These are phyloP conservation scores for Clupea harengus DNA, from an alignment of 2,113 vertebrate species.

Conservation along the genomic window DNA sequence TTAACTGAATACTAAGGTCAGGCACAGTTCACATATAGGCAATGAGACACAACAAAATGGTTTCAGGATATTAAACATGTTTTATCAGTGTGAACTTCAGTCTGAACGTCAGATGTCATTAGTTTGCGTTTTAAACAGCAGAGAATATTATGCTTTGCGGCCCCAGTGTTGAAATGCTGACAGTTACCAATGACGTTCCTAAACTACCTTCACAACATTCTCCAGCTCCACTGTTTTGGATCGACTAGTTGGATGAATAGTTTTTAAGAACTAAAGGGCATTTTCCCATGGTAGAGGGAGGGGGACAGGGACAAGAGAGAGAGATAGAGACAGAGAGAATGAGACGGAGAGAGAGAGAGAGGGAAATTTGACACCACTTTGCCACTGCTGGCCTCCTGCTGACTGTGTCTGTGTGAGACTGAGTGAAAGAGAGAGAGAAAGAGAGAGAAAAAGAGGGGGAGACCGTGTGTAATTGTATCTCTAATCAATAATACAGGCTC, in stretches of 20 bases:
- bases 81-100: no score
- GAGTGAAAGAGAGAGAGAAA: constrained; percentile 9
- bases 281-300: not conserved
- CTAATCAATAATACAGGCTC: constrained; percentile 52
- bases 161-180: not conserved
- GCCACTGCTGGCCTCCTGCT: not conserved
- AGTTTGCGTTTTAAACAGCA: no score
- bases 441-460: not conserved
- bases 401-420: constrained; percentile 1
- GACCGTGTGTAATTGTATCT: constrained; percentile 31
- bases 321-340: not conserved
- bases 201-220: not conserved
- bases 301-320: not conserved
- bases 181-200: not conserved
- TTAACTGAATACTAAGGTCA: no score
- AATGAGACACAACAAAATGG: no score
- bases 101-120: no score
- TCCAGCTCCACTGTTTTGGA: not conserved
- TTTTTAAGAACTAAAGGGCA: not conserved
- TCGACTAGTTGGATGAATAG: not conserved
- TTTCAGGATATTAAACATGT: no score
- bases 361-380: not conserved
- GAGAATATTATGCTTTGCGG: not conserved
- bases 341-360: not conserved
- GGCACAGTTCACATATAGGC: no score